These are phyloP conservation scores for Anguilla anguilla DNA, from an alignment of 2,797 vertebrate genomes.

Conservation along the genomic window DNA sequence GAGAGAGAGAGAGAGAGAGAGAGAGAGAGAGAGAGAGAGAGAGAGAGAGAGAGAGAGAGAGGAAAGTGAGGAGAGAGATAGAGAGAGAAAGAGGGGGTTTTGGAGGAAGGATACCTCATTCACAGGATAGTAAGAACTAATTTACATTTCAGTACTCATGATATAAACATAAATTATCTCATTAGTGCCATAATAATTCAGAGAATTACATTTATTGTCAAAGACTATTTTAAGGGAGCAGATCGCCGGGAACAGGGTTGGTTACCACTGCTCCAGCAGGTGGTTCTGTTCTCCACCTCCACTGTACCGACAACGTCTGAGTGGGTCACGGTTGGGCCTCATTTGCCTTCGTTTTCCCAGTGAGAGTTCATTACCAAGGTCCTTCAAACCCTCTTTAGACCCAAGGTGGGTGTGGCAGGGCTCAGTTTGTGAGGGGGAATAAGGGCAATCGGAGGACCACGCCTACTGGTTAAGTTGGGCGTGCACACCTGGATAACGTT, in stretches of 20 bases:
- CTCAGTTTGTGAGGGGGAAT: too few species aligned
- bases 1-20: too few species aligned
- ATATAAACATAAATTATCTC: background rate
- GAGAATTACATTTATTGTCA: background rate
- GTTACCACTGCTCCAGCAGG: background rate
- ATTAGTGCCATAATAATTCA: background rate
- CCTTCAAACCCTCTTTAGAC: background rate
- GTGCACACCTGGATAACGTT: too few species aligned
- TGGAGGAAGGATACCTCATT: constrained; percentile 32
- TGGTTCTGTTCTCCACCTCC: background rate
- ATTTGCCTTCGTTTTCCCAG: constrained; percentile 15
- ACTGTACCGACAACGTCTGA: background rate
- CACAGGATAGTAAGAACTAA: constrained; percentile 27
- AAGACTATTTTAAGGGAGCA: background rate
- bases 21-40: constrained; percentile 38
- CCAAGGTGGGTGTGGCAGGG: too few species aligned
- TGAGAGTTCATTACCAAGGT: background rate
- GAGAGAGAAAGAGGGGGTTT: constrained; percentile 39
- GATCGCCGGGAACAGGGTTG: too few species aligned
- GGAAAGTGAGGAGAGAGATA: too few species aligned
- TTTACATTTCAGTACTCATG: constrained; percentile 18
- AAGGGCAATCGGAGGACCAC: too few species aligned
- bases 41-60: constrained; percentile 45
- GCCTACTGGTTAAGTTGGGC: too few species aligned
- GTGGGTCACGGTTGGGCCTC: background rate